Evolutionary conservation across 2,888 invertebrate species (phyloP), one percentile per base, ranked within the genome.

Genomic region (Meiosimyza decipiens): DNA sequence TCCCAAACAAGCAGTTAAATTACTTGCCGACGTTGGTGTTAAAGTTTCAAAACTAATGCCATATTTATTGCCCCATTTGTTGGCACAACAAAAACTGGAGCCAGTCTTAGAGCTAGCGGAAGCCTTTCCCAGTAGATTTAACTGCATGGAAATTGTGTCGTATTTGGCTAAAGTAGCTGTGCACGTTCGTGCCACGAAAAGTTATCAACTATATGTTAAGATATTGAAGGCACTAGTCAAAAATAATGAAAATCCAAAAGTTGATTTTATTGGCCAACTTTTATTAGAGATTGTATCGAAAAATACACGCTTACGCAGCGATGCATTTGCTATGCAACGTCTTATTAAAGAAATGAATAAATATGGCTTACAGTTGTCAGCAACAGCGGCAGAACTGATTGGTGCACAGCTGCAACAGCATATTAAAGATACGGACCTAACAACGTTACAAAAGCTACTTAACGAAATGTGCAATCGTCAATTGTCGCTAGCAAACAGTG

Each of bases 201-300:
- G 91, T 57, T 80, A 87, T 4, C 82, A 87, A n/a, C 86, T 85
- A 0, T 89, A 89, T 0, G 81, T 89, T 0, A 86, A 87, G 64
- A 82, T 90, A 11, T 80, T 91, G 11, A 88, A 89, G 76, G 89
- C 89, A 47, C 82, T 91, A 50, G 79, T 83, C 1, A 81, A 82
- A 0, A 88, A 87, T 76, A 87, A 89, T 0, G 72, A 82, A 1
- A 88, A 89, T 55, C 86, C 82, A 1, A 87, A 87, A 33, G 88
- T 88, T 54, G 91, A 91, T 79, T 89, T 91, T 86, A 84, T 89
- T 0, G 91, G 91, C 0, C 84, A 89, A 68, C 89, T 91, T 75
- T 80, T 92, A 4, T 85, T 89, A 67, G 83, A 86, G 6, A 87
- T 90, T 74, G 85, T 90, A 74, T 84, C 85, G 4, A 84, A 88